phyloP scores from a whole-genome alignment of 2,797 vertebrate genomes.

The Lerista edwardsae region DNA sequence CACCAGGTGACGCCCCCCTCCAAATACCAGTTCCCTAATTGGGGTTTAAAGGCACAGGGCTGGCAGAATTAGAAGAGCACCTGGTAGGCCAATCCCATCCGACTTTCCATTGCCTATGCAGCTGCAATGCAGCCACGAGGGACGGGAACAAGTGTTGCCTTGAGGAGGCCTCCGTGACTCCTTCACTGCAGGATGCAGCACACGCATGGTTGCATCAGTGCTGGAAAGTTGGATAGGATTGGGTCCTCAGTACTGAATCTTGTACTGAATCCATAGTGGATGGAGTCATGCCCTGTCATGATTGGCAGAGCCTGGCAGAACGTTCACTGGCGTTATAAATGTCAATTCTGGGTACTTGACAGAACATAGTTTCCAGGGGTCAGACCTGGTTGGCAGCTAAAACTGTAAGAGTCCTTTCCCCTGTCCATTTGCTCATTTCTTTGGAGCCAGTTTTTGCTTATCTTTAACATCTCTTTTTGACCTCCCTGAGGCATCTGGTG shows the following conservation, averaged over 20 bases:
- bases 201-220: too few relatives aligned
- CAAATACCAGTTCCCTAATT: not conserved
- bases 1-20: not conserved
- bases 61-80: not conserved
- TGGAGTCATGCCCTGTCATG: too few relatives aligned
- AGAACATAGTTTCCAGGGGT: not conserved
- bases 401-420: constrained; percentile 20
- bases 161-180: too few relatives aligned
- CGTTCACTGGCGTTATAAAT: not conserved
- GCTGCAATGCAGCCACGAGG: too few relatives aligned
- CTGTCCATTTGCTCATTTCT: constrained; percentile 30
- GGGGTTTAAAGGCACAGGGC: not conserved
- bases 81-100: not conserved
- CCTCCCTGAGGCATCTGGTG: too few relatives aligned
- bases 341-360: not conserved
- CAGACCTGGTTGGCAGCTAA: not conserved
- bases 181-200: too few relatives aligned
- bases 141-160: too few relatives aligned
- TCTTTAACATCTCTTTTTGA: constrained; percentile 26
- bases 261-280: too few relatives aligned
- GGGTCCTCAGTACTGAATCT: too few relatives aligned
- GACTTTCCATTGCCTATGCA: too few relatives aligned
- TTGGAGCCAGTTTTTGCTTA: constrained; percentile 18
- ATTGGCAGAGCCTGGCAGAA: not conserved
- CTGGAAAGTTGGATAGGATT: too few relatives aligned